A percentile compares a stretch with the other conserved stretches of the same genome.
Evolutionary conservation across 2,888 invertebrate genomes (phyloP).

Genomic region (Cephus spinipes): DNA sequence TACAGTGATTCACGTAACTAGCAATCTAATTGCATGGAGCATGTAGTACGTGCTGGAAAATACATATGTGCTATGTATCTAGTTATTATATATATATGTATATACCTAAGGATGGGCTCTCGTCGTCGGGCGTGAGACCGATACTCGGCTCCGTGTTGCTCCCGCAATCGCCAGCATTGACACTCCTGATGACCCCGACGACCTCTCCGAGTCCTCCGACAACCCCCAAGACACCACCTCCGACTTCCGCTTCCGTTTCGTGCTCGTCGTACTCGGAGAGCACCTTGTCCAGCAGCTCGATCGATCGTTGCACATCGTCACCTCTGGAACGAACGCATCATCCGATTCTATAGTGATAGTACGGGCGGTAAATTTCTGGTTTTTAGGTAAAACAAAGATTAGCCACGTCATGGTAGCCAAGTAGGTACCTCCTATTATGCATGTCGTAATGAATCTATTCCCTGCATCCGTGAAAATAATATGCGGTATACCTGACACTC

Average conservation of each 20-base stretch:
- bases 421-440: not conserved
- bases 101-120: slow-evolving; percentile 79
- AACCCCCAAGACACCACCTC: slow-evolving; percentile 70
- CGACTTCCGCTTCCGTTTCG: slow-evolving; percentile 72
- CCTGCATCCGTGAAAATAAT: not conserved
- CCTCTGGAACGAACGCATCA: slow-evolving; percentile 72
- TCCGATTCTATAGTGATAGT: slow-evolving; percentile 28
- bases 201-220: slow-evolving; percentile 64
- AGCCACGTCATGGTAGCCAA: too few relatives aligned
- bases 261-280: slow-evolving; percentile 91
- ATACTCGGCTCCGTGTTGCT: slow-evolving; percentile 69
- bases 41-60: not conserved
- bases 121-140: slow-evolving; percentile 72
- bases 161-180: slow-evolving; percentile 64
- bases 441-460: not conserved
- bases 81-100: not conserved
- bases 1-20: not conserved
- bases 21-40: not conserved
- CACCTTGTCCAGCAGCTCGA: slow-evolving; percentile 89
- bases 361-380: not conserved
- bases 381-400: not conserved
- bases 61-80: too few relatives aligned
- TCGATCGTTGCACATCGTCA: slow-evolving; percentile 89
- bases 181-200: slow-evolving; percentile 62
- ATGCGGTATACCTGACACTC: not conserved